phyloP scores from a whole-genome alignment of 2,113 vertebrate species.

The Dermatemys mawii region DNA sequence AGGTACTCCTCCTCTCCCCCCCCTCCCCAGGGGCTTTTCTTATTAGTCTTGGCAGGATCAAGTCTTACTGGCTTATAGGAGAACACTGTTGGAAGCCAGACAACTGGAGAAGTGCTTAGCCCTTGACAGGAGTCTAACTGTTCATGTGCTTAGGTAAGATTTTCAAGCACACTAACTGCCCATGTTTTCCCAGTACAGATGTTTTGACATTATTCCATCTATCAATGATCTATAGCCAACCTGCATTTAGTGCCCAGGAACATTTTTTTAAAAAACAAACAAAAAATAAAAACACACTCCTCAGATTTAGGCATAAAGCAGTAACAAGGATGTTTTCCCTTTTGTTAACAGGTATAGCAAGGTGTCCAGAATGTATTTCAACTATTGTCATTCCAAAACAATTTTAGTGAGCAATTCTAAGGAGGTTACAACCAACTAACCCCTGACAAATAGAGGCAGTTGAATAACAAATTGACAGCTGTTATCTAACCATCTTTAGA shows the following conservation, averaged over 20 bases:
- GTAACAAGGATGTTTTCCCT: not conserved
- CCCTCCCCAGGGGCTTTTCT: too few relatives aligned
- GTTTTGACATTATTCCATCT: not conserved
- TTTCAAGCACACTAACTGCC: too few relatives aligned
- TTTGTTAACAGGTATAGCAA: not conserved
- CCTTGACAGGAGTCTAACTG: not conserved
- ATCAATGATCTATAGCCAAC: not conserved
- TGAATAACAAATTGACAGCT: rapidly evolving
- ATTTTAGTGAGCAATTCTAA: not conserved
- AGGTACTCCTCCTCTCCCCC: too few relatives aligned
- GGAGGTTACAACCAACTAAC: too few relatives aligned
- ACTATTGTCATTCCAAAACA: not conserved
- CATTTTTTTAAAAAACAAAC: not conserved
- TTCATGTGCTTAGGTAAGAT: too few relatives aligned
- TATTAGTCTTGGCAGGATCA: too few relatives aligned
- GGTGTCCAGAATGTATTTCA: not conserved
- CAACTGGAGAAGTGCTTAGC: not conserved
- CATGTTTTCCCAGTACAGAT: too few relatives aligned
- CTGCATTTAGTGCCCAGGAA: not conserved
- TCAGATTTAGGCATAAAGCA: too few relatives aligned
- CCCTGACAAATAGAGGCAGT: too few relatives aligned
- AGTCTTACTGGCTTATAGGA: not conserved
- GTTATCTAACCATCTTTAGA: not conserved
- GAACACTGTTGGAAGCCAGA: not conserved
- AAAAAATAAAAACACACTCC: too few relatives aligned